These are phyloP conservation scores for Porites divaricata DNA, from an alignment of 92 coral and sea anemone genomes.

Conservation along the genomic window DNA sequence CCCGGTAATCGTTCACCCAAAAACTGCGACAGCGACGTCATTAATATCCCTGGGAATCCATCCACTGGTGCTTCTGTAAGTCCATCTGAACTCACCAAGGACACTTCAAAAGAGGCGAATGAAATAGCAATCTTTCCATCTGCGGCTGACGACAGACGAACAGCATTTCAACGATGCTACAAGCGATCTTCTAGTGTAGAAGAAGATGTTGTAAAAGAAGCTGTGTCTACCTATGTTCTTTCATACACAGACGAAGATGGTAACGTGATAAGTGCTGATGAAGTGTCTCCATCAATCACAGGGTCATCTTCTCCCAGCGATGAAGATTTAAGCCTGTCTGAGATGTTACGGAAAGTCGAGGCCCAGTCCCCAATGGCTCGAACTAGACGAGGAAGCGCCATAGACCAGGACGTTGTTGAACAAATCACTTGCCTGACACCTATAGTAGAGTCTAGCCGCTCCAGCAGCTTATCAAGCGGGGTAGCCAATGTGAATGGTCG, in stretches of 20 bases:
- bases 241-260: slow-evolving; percentile 50
- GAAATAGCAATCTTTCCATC: background rate
- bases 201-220: slow-evolving; percentile 26
- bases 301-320: slow-evolving; percentile 31
- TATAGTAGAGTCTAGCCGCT: slow-evolving; percentile 13
- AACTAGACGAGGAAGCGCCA: slow-evolving; percentile 15
- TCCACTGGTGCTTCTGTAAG: background rate
- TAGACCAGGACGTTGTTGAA: slow-evolving; percentile 13
- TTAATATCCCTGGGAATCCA: background rate
- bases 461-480: slow-evolving; percentile 11
- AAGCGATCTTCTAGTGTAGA: slow-evolving; percentile 17
- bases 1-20: background rate
- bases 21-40: background rate
- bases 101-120: background rate
- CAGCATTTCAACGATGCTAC: background rate
- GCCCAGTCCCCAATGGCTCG: background rate
- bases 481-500: background rate
- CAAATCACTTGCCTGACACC: slow-evolving; percentile 21
- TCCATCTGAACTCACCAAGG: background rate
- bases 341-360: slow-evolving; percentile 1
- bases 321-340: slow-evolving; percentile 17
- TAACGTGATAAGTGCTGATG: background rate
- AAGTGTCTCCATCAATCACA: slow-evolving; percentile 17
- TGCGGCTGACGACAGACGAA: background rate
- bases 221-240: slow-evolving; percentile 55